Base-by-base conservation (phyloP, 2,113 vertebrate species). In the Malurus melanocephalus region DNA sequence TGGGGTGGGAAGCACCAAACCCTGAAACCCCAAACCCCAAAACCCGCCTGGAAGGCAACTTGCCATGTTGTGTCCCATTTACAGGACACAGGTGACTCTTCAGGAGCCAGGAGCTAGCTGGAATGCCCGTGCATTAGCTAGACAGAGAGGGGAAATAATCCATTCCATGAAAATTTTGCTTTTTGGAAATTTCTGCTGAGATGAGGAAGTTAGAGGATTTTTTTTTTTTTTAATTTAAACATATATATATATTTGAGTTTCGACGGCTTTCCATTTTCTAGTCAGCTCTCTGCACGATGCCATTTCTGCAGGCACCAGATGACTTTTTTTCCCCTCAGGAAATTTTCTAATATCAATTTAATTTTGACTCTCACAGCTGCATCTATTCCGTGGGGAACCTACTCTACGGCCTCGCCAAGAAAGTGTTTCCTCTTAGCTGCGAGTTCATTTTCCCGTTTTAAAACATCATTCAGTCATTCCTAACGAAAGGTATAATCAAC, bases 401-500 rank as follows among this genome's bases (percentile, higher is more conserved):
- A 2, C 46, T 85, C 76, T 7, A 23, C 7, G 6, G 80, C 82
- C 94, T 94, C 11, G 18, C 73, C 79, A 26, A 85, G 87, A 48
- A 93, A 93, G 84, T 93, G 87, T 86, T 94, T 88, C 81, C 73
- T 89, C 83, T 89, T 83, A 82, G 74, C 84, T 32, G 74, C 0
- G 4, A 87, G 89, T 93, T 93, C 93, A 91, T 95, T 95, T 95
- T 85, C 85, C 86, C 79, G 56, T 74, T 78, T 90, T 75, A 94
- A 94, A 88, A 52, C 84, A 65, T 90, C 88, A 75, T 88, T 92
- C 88, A 59, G 80, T 59, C 80, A 20, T 75, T 94, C 79, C 93
- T 92, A 95, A 95, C 65, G 65, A 93, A 95, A 92, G 92, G 87
- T 68, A 73, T 46, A 85, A 93, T 94, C 93, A 94, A 94, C 90